phyloP scores from a whole-genome alignment of 2,888 invertebrate species.

The Disparrhopalites patrizii region DNA sequence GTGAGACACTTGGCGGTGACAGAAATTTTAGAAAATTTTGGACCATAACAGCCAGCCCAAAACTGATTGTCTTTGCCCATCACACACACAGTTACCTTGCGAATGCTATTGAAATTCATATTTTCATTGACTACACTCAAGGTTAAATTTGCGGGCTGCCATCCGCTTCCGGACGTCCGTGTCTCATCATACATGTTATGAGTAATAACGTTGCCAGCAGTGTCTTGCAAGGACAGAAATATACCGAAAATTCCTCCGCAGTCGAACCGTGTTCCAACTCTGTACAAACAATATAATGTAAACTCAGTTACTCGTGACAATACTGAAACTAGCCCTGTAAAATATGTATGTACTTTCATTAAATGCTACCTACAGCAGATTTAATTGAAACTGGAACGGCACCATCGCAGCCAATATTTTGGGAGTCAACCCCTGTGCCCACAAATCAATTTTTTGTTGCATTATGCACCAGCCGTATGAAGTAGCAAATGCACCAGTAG shows the following conservation, averaged over 20 bases:
- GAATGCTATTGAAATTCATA: slow-evolving; percentile 30
- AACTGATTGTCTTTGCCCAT: slow-evolving; percentile 30
- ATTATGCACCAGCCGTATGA: slow-evolving; percentile 34
- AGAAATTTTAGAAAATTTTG: slow-evolving; percentile 34
- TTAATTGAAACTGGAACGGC: slow-evolving; percentile 35
- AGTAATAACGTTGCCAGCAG: slow-evolving; percentile 7
- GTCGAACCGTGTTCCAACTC: slow-evolving; percentile 35
- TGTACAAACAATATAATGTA: not conserved
- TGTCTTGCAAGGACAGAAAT: slow-evolving; percentile 28
- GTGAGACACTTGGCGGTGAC: not conserved
- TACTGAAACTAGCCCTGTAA: not conserved
- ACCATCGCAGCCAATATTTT: slow-evolving; percentile 34
- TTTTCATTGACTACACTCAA: slow-evolving; percentile 10
- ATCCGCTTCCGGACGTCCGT: not conserved
- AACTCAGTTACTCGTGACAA: no score
- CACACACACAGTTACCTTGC: slow-evolving; percentile 32
- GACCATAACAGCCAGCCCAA: slow-evolving; percentile 35
- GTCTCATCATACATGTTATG: slow-evolving; percentile 16
- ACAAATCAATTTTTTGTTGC: slow-evolving; percentile 31
- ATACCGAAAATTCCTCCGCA: slow-evolving; percentile 33
- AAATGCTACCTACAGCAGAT: slow-evolving; percentile 33
- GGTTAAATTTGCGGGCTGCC: not conserved
- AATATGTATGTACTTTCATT: no score
- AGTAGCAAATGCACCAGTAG: slow-evolving; percentile 31
- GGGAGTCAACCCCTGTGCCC: slow-evolving; percentile 35